phyloP scores from a whole-genome alignment of 2,888 invertebrate genomes.

The Melieria picta region DNA sequence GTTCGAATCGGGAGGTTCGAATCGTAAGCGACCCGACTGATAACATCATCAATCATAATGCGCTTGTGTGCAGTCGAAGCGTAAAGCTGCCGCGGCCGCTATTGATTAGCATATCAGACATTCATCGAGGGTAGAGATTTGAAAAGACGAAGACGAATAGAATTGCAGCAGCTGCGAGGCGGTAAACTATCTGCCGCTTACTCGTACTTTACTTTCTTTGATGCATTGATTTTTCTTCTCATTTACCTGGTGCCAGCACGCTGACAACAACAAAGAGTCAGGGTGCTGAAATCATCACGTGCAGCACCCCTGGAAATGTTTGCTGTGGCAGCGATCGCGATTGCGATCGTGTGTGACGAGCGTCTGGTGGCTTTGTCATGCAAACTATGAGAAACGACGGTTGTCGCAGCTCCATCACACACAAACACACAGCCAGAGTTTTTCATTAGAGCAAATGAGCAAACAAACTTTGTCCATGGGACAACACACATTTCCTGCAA shows the following conservation, averaged over 20 bases:
- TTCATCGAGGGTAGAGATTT: constrained; percentile 16
- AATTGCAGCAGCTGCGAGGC: constrained; percentile 14
- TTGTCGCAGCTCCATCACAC: too few relatives aligned
- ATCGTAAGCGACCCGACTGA: neutral
- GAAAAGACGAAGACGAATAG: constrained; percentile 10
- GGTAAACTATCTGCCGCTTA: constrained; percentile 12
- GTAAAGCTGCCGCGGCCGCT: neutral
- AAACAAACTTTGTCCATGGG: constrained; percentile 25
- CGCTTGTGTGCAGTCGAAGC: neutral
- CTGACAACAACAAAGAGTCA: neutral
- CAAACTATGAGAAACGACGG: constrained; percentile 33
- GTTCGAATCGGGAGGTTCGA: neutral
- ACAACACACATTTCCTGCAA: constrained; percentile 19
- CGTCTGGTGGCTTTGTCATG: constrained; percentile 23
- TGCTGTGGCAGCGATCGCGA: too few relatives aligned
- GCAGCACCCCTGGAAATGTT: constrained; percentile 9
- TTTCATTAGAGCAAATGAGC: constrained; percentile 25
- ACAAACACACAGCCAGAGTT: neutral
- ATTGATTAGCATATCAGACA: constrained; percentile 35
- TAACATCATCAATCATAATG: neutral
- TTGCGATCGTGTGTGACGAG: too few relatives aligned
- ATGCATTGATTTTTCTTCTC: neutral
- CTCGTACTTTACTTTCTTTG: neutral
- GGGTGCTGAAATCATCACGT: constrained; percentile 35
- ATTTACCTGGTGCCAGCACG: constrained; percentile 1